Base-by-base conservation (phyloP, 2,888 invertebrate genomes). In the Pherbina coryleti region DNA sequence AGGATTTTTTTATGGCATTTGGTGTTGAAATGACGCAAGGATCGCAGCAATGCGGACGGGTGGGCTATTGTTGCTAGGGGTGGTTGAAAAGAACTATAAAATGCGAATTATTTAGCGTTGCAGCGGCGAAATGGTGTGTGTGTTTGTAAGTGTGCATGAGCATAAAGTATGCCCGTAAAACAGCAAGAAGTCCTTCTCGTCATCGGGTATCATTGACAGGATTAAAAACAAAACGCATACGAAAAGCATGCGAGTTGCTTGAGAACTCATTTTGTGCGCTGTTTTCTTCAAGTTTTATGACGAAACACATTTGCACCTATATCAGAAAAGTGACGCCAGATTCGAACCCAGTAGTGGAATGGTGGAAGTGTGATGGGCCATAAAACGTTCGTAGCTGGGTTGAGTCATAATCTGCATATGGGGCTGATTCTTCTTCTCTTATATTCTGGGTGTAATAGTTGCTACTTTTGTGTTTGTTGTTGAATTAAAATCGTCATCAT, bases 141-240 rank as follows among this genome's bases (percentile, higher is more conserved):
- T 81, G 78, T 72, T 49, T 51, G 57, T 72, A 57, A 8, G 34
- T 28, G 64, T 19, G 64, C 25, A 37, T 28, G 62, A n/a, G 73
- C 31, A 55, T 76, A 64, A 80, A 81, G 81, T 79, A 79, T 80
- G 82, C 76, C 78, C 74, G 79, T 82, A 81, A 83, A 82, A 81
- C 80, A 83, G 81, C 80, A 79, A 75, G 80, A 77, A 79, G 81
- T 79, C 79, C 75, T 74, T 75, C 72, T 76, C 76, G 79, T 80
- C 77, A 80, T 53, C 74, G 79, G 75, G 79, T 81, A 80, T 80
- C 80, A 79, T 81, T 78, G 80, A 79, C 79, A 74, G 81, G 81
- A 81, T 81, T 81, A 81, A 80, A 81, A 77, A 49, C 49, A 17
- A 66, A 28, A 28, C 34, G 31, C 28, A 17, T 31, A 17, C 25